Percentiles rank a stretch among this genome's conserved stretches.
phyloP scores from a whole-genome alignment of 2,113 vertebrate species.

The Callipepla californica region DNA sequence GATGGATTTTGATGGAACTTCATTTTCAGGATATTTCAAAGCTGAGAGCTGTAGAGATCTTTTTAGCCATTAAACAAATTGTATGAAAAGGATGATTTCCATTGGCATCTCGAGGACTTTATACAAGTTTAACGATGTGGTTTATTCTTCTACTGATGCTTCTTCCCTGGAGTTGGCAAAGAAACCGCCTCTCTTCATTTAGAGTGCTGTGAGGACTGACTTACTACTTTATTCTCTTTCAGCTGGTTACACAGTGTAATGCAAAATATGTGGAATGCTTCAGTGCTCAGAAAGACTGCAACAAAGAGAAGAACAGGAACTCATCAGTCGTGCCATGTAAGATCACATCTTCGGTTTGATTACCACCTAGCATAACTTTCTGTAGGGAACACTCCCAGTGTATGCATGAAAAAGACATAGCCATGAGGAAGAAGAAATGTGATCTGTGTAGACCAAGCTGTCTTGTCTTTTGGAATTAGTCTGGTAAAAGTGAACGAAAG shows the following conservation, averaged over 20 bases:
- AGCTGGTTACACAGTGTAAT: constrained; percentile 94
- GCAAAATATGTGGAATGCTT: constrained; percentile 91
- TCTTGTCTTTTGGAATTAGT: constrained; percentile 45
- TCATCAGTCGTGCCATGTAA: constrained; percentile 95
- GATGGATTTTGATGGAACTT: constrained; percentile 36
- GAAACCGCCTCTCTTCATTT: constrained; percentile 45
- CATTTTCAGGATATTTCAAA: constrained; percentile 1
- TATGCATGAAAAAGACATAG: constrained; percentile 30
- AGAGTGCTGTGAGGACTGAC: background rate
- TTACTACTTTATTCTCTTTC: constrained; percentile 68
- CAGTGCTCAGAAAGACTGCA: constrained; percentile 94
- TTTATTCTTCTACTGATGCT: constrained; percentile 44
- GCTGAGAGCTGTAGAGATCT: constrained; percentile 33
- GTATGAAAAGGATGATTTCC: constrained; percentile 21
- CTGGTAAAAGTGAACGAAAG: constrained; percentile 29
- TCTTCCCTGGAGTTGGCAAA: constrained; percentile 21
- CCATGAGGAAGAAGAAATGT: constrained; percentile 3
- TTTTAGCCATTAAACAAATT: constrained; percentile 49
- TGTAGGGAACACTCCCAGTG: background rate
- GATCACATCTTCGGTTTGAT: constrained; percentile 56
- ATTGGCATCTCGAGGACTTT: constrained; percentile 44
- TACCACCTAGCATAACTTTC: constrained; percentile 32
- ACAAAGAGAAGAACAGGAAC: constrained; percentile 97
- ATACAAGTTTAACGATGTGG: constrained; percentile 53
- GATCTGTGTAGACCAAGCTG: background rate